A percentile compares a stretch with the other conserved stretches of the same genome.
Conservation (phyloP, 2,797 vertebrate genomes). For the Lithobates pipiens region DNA sequence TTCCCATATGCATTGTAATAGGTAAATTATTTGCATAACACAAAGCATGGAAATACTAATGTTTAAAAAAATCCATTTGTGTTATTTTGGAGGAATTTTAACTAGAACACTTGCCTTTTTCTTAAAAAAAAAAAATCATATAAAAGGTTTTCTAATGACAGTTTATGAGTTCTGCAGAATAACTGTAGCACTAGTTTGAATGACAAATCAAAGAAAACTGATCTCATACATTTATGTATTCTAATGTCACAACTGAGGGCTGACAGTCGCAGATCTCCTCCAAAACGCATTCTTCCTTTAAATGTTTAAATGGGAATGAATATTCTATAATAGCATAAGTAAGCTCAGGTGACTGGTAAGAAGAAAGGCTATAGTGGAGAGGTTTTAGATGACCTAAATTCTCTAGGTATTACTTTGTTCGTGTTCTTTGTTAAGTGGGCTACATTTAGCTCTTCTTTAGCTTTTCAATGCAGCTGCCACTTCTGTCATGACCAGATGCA, state of each 20-base stretch:
- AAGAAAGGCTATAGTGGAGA: not conserved
- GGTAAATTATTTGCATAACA: not conserved
- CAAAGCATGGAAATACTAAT: not conserved
- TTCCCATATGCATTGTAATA: not conserved
- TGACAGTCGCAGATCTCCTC: not conserved
- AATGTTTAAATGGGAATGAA: constrained; percentile 2
- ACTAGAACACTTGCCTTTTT: not conserved
- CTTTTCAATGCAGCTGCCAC: not conserved
- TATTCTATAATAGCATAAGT: not conserved
- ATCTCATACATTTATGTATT: constrained; percentile 3
- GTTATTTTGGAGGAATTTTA: not conserved
- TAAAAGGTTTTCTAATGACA: not conserved
- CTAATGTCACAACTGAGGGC: not conserved
- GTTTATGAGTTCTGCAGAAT: not conserved
- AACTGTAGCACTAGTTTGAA: not conserved
- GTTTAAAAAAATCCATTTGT: not conserved
- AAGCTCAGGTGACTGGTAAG: not conserved
- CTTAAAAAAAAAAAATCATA: not conserved
- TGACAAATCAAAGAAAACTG: not conserved
- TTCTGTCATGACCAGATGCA: not conserved
- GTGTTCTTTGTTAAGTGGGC: not conserved
- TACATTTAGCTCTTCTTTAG: not conserved
- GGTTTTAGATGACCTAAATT: not conserved
- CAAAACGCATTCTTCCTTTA: not conserved
- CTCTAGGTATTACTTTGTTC: constrained; percentile 2